Conservation (phyloP, 2,113 vertebrate species). For the Microcebus lehilahytsara region DNA sequence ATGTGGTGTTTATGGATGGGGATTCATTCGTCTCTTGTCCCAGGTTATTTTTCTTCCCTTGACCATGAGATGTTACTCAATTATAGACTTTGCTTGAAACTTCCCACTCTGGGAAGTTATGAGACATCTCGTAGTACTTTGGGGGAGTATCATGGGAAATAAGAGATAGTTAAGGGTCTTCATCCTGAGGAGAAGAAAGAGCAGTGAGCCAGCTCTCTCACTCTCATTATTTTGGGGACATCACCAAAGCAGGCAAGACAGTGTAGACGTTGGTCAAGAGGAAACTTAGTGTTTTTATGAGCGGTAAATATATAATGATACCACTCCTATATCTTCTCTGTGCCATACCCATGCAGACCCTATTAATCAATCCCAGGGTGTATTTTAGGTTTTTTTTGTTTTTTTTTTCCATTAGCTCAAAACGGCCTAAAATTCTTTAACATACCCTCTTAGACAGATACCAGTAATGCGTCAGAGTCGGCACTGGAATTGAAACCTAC, state of each 20-base stretch:
- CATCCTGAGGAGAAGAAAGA: background rate
- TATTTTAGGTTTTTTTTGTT: background rate
- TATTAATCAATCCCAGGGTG: background rate
- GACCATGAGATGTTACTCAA: background rate
- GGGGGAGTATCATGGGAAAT: background rate
- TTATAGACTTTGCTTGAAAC: background rate
- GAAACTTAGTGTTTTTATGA: background rate
- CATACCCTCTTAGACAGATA: background rate
- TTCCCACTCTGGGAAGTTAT: background rate
- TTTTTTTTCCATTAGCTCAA: background rate
- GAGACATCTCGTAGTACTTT: background rate
- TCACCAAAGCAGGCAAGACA: background rate
- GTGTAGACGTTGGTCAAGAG: background rate
- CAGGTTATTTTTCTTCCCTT: background rate
- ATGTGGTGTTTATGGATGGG: background rate
- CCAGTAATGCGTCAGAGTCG: background rate
- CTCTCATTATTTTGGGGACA: background rate
- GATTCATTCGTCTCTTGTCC: background rate
- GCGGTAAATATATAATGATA: no score
- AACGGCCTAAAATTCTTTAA: background rate
- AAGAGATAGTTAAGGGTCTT: background rate
- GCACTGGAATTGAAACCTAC: background rate
- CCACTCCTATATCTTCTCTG: background rate
- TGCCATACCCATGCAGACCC: background rate
- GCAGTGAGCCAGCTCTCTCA: background rate